Evolutionary conservation across 2,797 vertebrate species (phyloP).

Genomic region (Gephyroberyx darwinii): DNA sequence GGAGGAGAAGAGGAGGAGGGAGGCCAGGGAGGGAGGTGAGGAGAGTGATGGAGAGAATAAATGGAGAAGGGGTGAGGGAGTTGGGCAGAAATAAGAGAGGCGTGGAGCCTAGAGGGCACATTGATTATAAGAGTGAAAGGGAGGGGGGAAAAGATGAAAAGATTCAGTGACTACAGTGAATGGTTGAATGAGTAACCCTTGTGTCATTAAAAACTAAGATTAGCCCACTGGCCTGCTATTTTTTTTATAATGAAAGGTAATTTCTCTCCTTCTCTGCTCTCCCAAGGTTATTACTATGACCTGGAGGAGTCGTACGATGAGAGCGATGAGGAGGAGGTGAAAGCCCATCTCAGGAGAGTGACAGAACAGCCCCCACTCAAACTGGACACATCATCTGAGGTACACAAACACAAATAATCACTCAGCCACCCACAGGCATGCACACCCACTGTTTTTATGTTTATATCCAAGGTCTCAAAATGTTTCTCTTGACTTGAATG

Average conservation of each 20-base stretch:
- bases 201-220: not conserved
- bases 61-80: not conserved
- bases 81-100: not conserved
- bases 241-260: slow-evolving; percentile 22
- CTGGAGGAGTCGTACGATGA: slow-evolving; percentile 92
- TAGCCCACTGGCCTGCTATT: not conserved
- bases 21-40: slow-evolving; percentile 80
- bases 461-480: not conserved
- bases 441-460: not conserved
- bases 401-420: slow-evolving; percentile 51
- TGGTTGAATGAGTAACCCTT: not conserved
- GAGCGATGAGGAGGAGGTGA: slow-evolving; percentile 92
- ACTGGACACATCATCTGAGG: slow-evolving; percentile 89
- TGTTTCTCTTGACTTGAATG: not conserved
- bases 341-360: slow-evolving; percentile 89
- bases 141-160: too few species aligned
- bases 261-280: slow-evolving; percentile 26
- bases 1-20: slow-evolving; percentile 86
- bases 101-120: not conserved
- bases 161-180: not conserved
- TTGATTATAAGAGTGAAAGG: not conserved
- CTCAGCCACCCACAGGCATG: not conserved
- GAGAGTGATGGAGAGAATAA: slow-evolving; percentile 40
- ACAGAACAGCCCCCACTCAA: slow-evolving; percentile 90
- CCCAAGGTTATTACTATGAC: slow-evolving; percentile 90